These are phyloP conservation scores for Archips xylosteana DNA, from an alignment of 2,888 invertebrate species.

Conservation along the genomic window DNA sequence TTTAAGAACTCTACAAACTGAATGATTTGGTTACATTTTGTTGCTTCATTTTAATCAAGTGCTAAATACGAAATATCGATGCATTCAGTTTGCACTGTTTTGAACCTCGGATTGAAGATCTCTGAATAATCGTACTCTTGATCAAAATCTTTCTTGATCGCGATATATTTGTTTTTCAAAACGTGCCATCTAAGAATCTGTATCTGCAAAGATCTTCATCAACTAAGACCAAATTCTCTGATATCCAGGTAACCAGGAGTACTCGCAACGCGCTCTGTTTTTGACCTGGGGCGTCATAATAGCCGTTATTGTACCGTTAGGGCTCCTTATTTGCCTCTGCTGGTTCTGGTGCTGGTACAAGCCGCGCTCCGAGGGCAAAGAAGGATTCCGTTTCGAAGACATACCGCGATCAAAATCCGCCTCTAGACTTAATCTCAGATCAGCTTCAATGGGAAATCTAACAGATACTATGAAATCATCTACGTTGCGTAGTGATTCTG, in stretches of 20 bases:
- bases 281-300: constrained; percentile 90
- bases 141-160: not conserved
- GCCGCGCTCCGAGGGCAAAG: constrained; percentile 85
- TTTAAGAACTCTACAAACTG: not conserved
- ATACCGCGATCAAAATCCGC: constrained; percentile 86
- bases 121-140: not conserved
- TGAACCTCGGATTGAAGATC: not conserved
- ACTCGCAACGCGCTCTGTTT: constrained; percentile 90
- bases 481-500: constrained; percentile 71
- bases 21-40: not conserved
- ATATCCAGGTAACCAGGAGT: constrained; percentile 87
- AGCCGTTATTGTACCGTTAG: constrained; percentile 89
- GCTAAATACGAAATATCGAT: not conserved
- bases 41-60: too few species aligned
- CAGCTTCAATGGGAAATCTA: constrained; percentile 82
- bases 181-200: not conserved
- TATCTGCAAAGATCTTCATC: not conserved
- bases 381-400: constrained; percentile 83
- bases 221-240: constrained; percentile 48
- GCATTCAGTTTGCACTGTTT: not conserved
- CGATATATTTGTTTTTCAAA: not conserved
- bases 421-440: constrained; percentile 85
- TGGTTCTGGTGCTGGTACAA: constrained; percentile 88
- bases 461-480: constrained; percentile 81
- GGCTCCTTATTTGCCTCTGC: constrained; percentile 86